phyloP scores from a whole-genome alignment of 2,888 invertebrate genomes.

The Alcis repandata region DNA sequence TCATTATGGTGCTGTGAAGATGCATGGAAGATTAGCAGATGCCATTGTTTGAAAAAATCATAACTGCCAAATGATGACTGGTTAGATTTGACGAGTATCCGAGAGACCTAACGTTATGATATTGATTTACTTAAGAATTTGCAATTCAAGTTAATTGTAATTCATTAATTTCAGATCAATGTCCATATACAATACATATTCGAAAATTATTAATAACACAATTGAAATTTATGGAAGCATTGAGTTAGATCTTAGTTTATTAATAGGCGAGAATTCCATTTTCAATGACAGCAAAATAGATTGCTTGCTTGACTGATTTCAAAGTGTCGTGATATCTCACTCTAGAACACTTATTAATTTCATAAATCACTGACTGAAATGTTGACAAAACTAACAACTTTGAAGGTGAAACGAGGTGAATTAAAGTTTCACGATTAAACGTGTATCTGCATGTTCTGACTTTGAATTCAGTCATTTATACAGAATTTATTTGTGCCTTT shows the following conservation, averaged over 20 bases:
- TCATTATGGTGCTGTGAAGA: constrained; percentile 22
- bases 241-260: background rate
- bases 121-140: background rate
- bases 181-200: no score
- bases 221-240: background rate
- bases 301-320: background rate
- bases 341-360: background rate
- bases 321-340: background rate
- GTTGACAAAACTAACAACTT: constrained; percentile 2
- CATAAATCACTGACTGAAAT: background rate
- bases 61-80: constrained; percentile 12
- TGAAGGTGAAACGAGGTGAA: constrained; percentile 12
- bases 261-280: background rate
- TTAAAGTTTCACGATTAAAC: constrained; percentile 14
- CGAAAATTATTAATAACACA: background rate
- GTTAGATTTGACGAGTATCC: constrained; percentile 5
- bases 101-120: background rate
- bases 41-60: constrained; percentile 20
- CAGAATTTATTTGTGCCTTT: background rate
- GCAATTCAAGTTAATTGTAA: no score
- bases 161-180: no score
- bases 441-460: background rate
- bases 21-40: constrained; percentile 15
- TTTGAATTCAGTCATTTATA: background rate
- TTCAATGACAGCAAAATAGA: background rate